Conservation (phyloP, 2,888 invertebrate genomes). For the Oxyteleia sp. region DNA sequence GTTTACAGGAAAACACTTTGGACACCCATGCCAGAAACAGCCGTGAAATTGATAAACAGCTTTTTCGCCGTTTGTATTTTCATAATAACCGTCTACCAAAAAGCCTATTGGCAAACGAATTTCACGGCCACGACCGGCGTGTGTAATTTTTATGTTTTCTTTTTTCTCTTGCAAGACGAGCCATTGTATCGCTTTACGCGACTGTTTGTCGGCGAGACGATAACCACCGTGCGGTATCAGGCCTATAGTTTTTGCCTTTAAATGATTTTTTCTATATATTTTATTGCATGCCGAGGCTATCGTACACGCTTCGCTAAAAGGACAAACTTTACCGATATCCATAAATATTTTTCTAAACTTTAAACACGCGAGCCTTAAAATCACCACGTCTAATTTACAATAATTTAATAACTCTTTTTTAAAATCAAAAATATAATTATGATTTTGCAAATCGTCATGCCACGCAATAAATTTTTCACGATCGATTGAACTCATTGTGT, state of each 20-base stretch:
- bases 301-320: conserved; percentile 70
- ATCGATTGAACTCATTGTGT: conserved; percentile 45
- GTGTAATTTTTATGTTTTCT: not conserved
- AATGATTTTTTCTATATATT: conserved; percentile 13
- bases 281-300: conserved; percentile 69
- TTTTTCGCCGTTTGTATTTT: conserved; percentile 4
- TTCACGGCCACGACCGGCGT: conserved; percentile 4
- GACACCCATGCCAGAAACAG: conserved; percentile 39
- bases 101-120: not conserved
- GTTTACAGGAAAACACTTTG: conserved; percentile 8
- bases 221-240: conserved; percentile 12
- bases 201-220: conserved; percentile 21
- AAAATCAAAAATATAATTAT: too few relatives aligned
- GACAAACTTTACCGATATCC: conserved; percentile 66
- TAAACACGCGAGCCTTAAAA: conserved; percentile 68
- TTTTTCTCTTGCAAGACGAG: not conserved
- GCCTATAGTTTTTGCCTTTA: conserved; percentile 11
- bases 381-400: conserved; percentile 71
- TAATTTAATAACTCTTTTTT: conserved; percentile 68
- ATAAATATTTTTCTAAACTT: conserved; percentile 72
- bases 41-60: conserved; percentile 44
- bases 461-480: too few relatives aligned
- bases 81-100: conserved; percentile 15
- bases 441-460: too few relatives aligned
- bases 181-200: conserved; percentile 12